Conservation (phyloP, 2,888 invertebrate genomes). For the Pteria penguin region DNA sequence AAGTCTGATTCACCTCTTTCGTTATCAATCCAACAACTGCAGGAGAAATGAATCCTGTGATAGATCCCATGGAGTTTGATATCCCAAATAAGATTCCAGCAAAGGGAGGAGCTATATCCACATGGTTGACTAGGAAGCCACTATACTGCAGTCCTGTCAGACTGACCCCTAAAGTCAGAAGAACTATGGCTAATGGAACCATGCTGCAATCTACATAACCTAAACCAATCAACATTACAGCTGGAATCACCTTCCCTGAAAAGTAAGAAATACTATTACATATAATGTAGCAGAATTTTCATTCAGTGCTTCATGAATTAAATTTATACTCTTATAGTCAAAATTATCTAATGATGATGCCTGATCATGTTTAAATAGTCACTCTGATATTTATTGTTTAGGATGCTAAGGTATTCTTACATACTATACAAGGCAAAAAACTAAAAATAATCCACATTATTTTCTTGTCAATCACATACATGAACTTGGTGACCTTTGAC, state of each 20-base stretch:
- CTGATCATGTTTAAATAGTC: no score
- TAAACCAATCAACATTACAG: constrained; percentile 72
- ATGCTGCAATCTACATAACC: constrained; percentile 76
- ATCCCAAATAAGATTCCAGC: constrained; percentile 79
- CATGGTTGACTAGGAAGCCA: constrained; percentile 78
- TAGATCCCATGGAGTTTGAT: constrained; percentile 76
- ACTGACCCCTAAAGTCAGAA: constrained; percentile 74
- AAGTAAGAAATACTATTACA: not conserved
- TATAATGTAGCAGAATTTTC: no score
- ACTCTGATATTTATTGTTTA: no score
- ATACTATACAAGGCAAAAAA: no score
- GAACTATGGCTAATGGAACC: constrained; percentile 67
- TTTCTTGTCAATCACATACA: no score
- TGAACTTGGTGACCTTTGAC: no score
- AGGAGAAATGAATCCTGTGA: constrained; percentile 78
- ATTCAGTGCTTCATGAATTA: no score
- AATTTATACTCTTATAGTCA: no score
- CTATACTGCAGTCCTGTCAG: constrained; percentile 75
- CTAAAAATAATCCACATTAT: no score
- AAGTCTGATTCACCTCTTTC: constrained; percentile 54
- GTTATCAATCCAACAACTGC: constrained; percentile 75
- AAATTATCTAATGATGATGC: no score
- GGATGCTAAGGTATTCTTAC: no score
- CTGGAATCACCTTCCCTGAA: constrained; percentile 74
- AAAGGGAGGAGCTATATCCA: constrained; percentile 79